These are phyloP conservation scores for Rousettus madagascariensis DNA, from an alignment of 2,797 vertebrate genomes.

Conservation along the genomic window DNA sequence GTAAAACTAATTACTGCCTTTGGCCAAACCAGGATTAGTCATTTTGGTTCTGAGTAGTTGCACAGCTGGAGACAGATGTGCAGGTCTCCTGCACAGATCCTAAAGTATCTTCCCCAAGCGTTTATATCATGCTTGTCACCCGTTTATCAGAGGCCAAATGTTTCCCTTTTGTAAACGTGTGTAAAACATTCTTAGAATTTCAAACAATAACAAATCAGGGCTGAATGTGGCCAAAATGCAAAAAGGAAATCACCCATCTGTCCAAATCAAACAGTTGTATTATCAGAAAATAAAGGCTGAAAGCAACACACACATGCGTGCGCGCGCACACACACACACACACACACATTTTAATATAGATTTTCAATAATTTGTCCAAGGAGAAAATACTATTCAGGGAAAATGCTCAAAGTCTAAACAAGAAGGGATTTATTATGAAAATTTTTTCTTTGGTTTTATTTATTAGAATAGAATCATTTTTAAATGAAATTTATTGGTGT, in stretches of 20 bases:
- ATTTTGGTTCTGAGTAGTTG: slow-evolving; percentile 77
- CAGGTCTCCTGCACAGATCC: slow-evolving; percentile 82
- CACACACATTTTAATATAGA: not conserved
- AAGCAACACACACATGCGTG: not conserved
- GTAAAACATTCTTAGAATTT: slow-evolving; percentile 89
- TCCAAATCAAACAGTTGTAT: slow-evolving; percentile 74
- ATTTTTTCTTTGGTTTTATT: too few relatives aligned
- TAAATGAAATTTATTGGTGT: too few relatives aligned
- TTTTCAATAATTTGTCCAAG: not conserved
- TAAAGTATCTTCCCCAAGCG: slow-evolving; percentile 75
- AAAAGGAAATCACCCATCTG: slow-evolving; percentile 84
- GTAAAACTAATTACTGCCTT: slow-evolving; percentile 86
- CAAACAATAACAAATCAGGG: slow-evolving; percentile 88
- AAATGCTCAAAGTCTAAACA: not conserved
- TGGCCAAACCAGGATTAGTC: slow-evolving; percentile 77
- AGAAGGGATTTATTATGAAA: not conserved
- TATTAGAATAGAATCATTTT: too few relatives aligned
- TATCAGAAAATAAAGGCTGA: slow-evolving; percentile 70
- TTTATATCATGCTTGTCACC: slow-evolving; percentile 89
- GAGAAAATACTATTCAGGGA: not conserved
- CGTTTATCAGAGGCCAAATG: slow-evolving; percentile 88
- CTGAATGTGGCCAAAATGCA: slow-evolving; percentile 68
- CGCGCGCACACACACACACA: not conserved
- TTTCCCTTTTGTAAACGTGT: slow-evolving; percentile 85
- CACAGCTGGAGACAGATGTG: slow-evolving; percentile 89